These are phyloP conservation scores for Natator depressus DNA, from an alignment of 2,113 vertebrate genomes.

Conservation along the genomic window DNA sequence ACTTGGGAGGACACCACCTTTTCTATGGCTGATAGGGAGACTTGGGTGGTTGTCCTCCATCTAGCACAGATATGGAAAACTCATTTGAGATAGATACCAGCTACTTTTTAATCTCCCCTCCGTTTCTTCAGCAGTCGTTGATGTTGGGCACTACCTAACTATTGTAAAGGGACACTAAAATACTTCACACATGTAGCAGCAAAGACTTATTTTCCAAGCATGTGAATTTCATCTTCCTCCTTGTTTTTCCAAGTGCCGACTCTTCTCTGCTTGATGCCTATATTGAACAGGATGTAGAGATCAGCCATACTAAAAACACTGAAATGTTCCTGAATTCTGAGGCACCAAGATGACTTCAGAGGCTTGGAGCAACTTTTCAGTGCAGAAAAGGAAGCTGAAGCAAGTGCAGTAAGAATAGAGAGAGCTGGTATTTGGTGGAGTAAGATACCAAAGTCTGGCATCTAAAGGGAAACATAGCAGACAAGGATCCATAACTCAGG, in stretches of 20 bases:
- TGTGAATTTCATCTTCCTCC: conserved; percentile 29
- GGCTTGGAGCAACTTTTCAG: neutral
- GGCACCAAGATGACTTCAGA: neutral
- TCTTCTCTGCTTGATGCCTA: neutral
- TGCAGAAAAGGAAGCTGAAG: neutral
- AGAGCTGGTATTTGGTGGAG: neutral
- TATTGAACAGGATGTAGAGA: neutral
- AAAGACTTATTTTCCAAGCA: conserved; percentile 13
- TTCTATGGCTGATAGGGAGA: neutral
- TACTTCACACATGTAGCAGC: neutral
- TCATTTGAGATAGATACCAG: neutral
- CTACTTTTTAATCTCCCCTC: neutral
- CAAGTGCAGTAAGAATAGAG: neutral
- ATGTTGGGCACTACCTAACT: neutral
- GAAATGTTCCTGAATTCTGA: neutral
- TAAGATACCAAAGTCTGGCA: neutral
- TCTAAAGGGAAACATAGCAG: neutral
- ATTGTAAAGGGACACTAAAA: neutral
- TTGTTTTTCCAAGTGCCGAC: conserved; percentile 12
- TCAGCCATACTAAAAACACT: neutral
- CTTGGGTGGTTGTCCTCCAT: neutral
- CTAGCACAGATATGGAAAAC: neutral
- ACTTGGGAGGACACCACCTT: neutral
- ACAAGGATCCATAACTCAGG: neutral
- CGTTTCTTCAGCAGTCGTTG: neutral